These are phyloP conservation scores for Aphelinus certus DNA, from an alignment of 1,140 invertebrate genomes.

Conservation along the genomic window DNA sequence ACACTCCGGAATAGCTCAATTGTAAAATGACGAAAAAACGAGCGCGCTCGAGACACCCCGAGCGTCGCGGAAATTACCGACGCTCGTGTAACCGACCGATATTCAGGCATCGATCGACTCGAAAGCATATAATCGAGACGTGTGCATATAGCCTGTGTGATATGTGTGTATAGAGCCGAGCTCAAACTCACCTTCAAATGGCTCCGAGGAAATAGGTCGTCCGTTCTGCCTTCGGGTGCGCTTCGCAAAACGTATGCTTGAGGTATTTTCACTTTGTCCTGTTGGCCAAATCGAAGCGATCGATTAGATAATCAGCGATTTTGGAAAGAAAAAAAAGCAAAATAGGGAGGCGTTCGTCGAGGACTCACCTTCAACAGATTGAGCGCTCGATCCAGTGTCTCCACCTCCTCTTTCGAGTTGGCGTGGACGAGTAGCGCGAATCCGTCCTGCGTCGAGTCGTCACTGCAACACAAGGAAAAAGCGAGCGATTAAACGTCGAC, in stretches of 20 bases:
- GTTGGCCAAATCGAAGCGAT: slow-evolving; percentile 10
- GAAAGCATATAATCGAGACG: background rate
- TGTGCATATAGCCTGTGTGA: background rate
- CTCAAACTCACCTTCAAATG: slow-evolving; percentile 51
- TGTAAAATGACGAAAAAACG: too few relatives aligned
- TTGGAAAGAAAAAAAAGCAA: too few relatives aligned
- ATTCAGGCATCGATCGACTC: background rate
- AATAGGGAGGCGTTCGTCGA: too few relatives aligned
- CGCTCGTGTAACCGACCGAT: too few relatives aligned
- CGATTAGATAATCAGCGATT: too few relatives aligned
- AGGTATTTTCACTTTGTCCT: slow-evolving; percentile 49
- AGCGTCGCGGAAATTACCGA: background rate
- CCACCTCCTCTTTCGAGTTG: slow-evolving; percentile 47
- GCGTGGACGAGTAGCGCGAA: slow-evolving; percentile 54
- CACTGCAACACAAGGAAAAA: slow-evolving; percentile 45
- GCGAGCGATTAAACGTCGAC: too few relatives aligned
- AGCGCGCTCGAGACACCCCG: background rate
- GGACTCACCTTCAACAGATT: slow-evolving; percentile 50
- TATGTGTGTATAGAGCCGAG: slow-evolving; percentile 4
- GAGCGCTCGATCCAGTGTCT: slow-evolving; percentile 55
- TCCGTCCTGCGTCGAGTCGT: slow-evolving; percentile 52
- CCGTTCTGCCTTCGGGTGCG: slow-evolving; percentile 38
- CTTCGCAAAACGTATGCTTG: slow-evolving; percentile 49
- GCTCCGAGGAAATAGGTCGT: slow-evolving; percentile 52
- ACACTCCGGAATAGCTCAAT: too few relatives aligned